A percentile compares a stretch with the other conserved stretches of the same genome.
These are phyloP conservation scores for Beris chalybata DNA, from an alignment of 2,888 invertebrate genomes.

Conservation along the genomic window DNA sequence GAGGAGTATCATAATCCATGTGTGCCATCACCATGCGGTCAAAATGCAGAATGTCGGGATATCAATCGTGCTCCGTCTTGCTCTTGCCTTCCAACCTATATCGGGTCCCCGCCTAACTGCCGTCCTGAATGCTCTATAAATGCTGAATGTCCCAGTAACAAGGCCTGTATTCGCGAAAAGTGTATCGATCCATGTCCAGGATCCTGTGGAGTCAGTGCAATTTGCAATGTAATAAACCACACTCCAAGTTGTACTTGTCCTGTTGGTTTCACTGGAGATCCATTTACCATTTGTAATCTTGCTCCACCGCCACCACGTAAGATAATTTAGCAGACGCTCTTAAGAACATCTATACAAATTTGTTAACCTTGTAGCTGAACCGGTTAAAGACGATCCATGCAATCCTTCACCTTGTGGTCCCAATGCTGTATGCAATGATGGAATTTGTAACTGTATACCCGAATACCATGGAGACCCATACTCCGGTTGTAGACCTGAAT, in stretches of 20 bases:
- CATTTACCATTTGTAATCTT: constrained; percentile 65
- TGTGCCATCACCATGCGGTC: constrained; percentile 69
- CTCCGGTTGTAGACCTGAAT: constrained; percentile 78
- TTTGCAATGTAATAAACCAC: constrained; percentile 72
- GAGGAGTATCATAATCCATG: constrained; percentile 60
- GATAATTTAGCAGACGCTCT: background rate
- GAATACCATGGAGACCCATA: constrained; percentile 76
- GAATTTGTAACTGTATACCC: constrained; percentile 68
- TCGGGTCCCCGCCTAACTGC: constrained; percentile 71
- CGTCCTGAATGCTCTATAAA: constrained; percentile 71
- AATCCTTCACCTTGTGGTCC: constrained; percentile 70
- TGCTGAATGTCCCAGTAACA: constrained; percentile 67
- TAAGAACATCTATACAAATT: background rate
- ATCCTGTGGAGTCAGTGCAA: constrained; percentile 71
- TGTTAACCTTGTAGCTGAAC: constrained; percentile 38
- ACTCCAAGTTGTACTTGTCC: constrained; percentile 71
- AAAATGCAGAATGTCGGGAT: constrained; percentile 68
- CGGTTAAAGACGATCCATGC: constrained; percentile 58
- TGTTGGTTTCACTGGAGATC: constrained; percentile 68
- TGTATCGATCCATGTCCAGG: constrained; percentile 74
- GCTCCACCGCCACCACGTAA: constrained; percentile 39
- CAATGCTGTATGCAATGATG: constrained; percentile 68
- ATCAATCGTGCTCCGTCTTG: constrained; percentile 65
- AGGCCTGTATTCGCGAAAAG: constrained; percentile 70
- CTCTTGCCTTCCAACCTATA: constrained; percentile 63